Percentiles rank a stretch among this genome's conserved stretches.
These are phyloP conservation scores for Busseola fusca DNA, from an alignment of 2,888 invertebrate genomes.

Conservation along the genomic window DNA sequence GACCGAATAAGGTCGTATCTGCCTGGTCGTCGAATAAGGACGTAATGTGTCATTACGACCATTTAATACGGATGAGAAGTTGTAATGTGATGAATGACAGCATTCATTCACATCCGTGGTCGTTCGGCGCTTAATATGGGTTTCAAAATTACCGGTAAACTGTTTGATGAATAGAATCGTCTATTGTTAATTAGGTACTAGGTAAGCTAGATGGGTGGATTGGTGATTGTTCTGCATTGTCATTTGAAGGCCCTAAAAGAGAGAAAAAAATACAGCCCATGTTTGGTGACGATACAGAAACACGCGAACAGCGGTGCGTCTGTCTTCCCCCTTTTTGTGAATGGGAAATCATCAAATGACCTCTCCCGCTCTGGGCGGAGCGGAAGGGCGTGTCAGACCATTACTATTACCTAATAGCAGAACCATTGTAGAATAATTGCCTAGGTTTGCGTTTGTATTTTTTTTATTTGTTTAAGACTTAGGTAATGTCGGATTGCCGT, in stretches of 20 bases:
- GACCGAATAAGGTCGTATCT: constrained; percentile 38
- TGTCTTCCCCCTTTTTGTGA: too few species aligned
- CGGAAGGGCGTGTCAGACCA: too few species aligned
- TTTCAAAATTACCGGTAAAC: constrained; percentile 2
- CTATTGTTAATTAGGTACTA: neutral
- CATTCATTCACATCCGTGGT: constrained; percentile 14
- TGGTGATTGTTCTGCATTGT: neutral
- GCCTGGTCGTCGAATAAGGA: constrained; percentile 22
- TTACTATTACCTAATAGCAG: too few species aligned
- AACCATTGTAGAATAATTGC: too few species aligned
- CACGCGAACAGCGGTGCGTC: too few species aligned
- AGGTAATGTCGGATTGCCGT: too few species aligned
- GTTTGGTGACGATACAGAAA: too few species aligned
- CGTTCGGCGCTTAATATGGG: neutral
- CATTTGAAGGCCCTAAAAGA: neutral
- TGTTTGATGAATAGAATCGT: neutral
- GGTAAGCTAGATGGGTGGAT: neutral
- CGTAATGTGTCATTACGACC: constrained; percentile 18
- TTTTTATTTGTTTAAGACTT: too few species aligned
- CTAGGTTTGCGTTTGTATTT: too few species aligned
- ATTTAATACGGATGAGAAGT: constrained; percentile 10
- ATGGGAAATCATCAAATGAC: too few species aligned
- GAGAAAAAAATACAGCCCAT: too few species aligned
- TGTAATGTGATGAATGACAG: constrained; percentile 7
- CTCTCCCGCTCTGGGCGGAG: too few species aligned